A percentile compares a stretch with the other conserved stretches of the same genome.
phyloP scores from a whole-genome alignment of 2,888 invertebrate genomes.

The Stenchaetothrips biformis region DNA sequence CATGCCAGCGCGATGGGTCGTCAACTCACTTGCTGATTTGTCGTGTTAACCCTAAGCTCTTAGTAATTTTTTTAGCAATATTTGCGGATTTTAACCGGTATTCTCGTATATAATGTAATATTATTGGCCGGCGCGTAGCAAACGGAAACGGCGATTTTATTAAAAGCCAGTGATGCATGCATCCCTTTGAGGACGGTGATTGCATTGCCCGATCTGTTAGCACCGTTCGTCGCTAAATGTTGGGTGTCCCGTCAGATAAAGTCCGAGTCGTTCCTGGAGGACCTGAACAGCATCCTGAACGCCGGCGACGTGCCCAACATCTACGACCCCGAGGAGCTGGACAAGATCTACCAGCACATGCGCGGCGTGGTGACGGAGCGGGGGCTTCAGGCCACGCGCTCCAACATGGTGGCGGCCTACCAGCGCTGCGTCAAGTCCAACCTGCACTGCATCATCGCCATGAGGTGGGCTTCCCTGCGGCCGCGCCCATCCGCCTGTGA shows the following conservation, averaged over 20 bases:
- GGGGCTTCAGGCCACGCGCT: constrained; percentile 71
- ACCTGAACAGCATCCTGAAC: constrained; percentile 80
- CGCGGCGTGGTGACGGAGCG: constrained; percentile 70
- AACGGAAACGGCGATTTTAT: too few species aligned
- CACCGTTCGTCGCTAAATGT: not conserved
- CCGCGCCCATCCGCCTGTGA: not conserved
- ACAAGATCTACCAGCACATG: constrained; percentile 66
- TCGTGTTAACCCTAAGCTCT: too few species aligned
- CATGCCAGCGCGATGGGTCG: too few species aligned
- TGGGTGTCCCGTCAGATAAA: constrained; percentile 60
- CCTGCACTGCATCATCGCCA: constrained; percentile 72
- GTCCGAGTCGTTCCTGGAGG: constrained; percentile 80
- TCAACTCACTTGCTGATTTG: too few species aligned
- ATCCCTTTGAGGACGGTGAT: too few species aligned
- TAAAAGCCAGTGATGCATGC: too few species aligned
- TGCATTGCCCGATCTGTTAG: too few species aligned
- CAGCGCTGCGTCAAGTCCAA: constrained; percentile 73
- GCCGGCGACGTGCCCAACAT: constrained; percentile 88
- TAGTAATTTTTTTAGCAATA: too few species aligned
- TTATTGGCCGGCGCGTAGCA: too few species aligned
- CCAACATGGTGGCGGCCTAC: constrained; percentile 79
- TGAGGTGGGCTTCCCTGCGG: constrained; percentile 51
- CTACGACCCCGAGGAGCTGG: constrained; percentile 75
- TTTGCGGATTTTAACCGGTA: too few species aligned
- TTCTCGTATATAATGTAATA: too few species aligned